phyloP scores from a whole-genome alignment of 2,113 vertebrate genomes.

The Silurus glanis region DNA sequence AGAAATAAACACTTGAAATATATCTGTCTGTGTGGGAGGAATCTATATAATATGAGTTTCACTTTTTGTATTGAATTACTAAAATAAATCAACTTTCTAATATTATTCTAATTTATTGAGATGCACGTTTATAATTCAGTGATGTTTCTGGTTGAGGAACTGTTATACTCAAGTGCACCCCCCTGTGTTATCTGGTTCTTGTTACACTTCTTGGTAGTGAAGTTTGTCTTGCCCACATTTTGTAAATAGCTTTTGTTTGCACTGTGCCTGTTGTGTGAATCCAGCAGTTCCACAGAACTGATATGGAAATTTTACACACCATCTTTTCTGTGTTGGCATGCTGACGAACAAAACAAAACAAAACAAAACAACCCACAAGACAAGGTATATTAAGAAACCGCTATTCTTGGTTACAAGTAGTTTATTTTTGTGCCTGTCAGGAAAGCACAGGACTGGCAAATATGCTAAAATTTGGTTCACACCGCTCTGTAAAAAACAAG shows the following conservation, averaged over 20 bases:
- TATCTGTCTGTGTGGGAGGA: no score
- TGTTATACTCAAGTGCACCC: not conserved
- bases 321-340: not conserved
- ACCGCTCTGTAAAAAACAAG: not conserved
- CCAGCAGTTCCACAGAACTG: not conserved
- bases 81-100: no score
- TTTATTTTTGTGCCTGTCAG: not conserved
- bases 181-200: not conserved
- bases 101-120: no score
- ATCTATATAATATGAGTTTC: no score
- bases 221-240: not conserved
- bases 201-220: not conserved
- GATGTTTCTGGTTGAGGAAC: not conserved
- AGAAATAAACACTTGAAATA: no score
- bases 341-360: not conserved
- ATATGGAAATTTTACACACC: not conserved
- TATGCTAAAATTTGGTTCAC: not conserved
- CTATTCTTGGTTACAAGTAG: not conserved
- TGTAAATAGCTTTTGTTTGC: not conserved
- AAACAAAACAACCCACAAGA: no score
- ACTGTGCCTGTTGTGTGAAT: not conserved
- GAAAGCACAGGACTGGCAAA: not conserved
- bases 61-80: no score
- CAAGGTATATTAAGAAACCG: no score
- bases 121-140: no score